phyloP scores from a whole-genome alignment of 2,113 vertebrate species.

The Aegotheles bennettii region DNA sequence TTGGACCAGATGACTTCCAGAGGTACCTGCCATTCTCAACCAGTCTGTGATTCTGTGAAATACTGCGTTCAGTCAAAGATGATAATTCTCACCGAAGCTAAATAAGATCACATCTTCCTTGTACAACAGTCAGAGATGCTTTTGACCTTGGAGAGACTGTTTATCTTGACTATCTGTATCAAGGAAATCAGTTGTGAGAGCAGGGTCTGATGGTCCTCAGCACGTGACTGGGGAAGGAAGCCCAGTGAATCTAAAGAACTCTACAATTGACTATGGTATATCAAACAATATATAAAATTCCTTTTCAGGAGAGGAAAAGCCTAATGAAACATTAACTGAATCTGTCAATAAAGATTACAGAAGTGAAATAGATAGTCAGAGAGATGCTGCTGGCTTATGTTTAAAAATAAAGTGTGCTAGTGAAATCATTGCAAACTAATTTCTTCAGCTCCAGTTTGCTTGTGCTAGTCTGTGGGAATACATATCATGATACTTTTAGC shows the following conservation, averaged over 20 bases:
- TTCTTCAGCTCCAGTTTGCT: background rate
- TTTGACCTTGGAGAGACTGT: background rate
- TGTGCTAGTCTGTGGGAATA: background rate
- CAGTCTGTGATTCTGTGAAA: background rate
- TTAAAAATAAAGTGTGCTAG: background rate
- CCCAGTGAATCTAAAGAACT: background rate
- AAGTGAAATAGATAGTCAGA: background rate
- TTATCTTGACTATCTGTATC: background rate
- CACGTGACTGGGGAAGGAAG: background rate
- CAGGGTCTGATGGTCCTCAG: background rate
- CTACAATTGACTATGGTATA: background rate
- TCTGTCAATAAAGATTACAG: background rate
- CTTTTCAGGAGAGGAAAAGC: background rate
- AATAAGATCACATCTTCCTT: background rate
- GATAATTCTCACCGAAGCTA: background rate
- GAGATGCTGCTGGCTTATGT: background rate
- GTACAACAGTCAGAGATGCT: background rate
- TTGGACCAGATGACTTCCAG: background rate
- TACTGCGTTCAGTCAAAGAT: rapidly evolving
- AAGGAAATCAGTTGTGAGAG: background rate
- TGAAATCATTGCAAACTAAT: background rate
- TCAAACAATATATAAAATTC: background rate
- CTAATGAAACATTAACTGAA: background rate
- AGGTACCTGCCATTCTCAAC: background rate
- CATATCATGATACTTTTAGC: background rate